Percentiles rank a stretch among this genome's conserved stretches.
Conservation (phyloP, 2,888 invertebrate genomes). For the Drosophila borborema region DNA sequence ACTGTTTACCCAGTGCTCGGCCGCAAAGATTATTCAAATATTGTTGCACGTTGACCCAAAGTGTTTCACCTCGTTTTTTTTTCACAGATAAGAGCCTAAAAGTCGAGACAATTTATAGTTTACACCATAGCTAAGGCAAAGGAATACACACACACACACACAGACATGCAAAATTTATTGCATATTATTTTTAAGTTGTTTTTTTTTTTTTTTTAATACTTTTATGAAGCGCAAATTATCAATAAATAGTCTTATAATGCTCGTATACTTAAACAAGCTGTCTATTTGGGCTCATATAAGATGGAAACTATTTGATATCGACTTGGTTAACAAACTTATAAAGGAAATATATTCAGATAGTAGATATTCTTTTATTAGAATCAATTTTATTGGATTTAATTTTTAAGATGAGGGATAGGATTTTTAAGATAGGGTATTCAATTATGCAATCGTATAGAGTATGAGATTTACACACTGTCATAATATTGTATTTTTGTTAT, state of each 20-base stretch:
- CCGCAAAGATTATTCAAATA: slow-evolving; percentile 74
- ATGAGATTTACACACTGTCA: too few species aligned
- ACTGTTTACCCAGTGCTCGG: slow-evolving; percentile 31
- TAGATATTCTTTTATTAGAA: too few species aligned
- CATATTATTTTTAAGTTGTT: slow-evolving; percentile 45
- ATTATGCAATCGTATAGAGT: too few species aligned
- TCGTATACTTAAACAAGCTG: neutral
- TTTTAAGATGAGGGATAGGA: too few species aligned
- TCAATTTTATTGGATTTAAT: too few species aligned
- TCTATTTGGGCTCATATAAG: neutral
- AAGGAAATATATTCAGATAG: neutral
- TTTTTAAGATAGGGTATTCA: too few species aligned
- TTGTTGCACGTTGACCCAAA: slow-evolving; percentile 73
- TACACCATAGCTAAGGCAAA: slow-evolving; percentile 36
- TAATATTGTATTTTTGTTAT: too few species aligned
- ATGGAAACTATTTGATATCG: neutral
- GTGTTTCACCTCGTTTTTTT: slow-evolving; percentile 54
- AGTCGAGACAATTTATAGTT: slow-evolving; percentile 70
- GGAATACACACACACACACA: slow-evolving; percentile 17
- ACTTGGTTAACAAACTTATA: neutral
- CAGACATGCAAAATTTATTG: slow-evolving; percentile 58
- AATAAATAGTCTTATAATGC: slow-evolving; percentile 43
- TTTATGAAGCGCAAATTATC: slow-evolving; percentile 65
- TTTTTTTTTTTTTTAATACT: slow-evolving; percentile 47
- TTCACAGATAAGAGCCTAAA: slow-evolving; percentile 56